phyloP scores from a whole-genome alignment of 2,888 invertebrate genomes.

The Clistopyga incitator region DNA sequence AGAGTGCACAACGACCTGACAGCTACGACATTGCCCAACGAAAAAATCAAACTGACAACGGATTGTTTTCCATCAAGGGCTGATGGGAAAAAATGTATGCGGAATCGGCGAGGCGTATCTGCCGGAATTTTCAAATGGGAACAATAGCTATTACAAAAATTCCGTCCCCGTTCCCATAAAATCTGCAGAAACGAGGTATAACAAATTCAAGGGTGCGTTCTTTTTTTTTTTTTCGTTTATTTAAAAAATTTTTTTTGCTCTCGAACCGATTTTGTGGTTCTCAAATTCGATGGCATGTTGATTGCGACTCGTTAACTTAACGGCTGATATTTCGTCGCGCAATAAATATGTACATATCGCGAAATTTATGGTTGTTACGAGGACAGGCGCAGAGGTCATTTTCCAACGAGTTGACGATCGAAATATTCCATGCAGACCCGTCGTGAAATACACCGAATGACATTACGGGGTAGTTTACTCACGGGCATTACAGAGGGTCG shows the following conservation, averaged over 20 bases:
- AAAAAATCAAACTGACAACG: background rate
- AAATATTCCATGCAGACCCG: conserved; percentile 29
- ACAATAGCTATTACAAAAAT: conserved; percentile 21
- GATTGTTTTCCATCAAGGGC: background rate
- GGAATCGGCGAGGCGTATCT: background rate
- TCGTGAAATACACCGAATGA: conserved; percentile 34
- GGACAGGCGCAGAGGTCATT: conserved; percentile 30
- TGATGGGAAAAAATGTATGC: background rate
- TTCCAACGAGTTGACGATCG: conserved; percentile 43
- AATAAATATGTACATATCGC: conserved; percentile 29
- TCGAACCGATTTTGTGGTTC: conserved; percentile 15
- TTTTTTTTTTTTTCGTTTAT: no score
- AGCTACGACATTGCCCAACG: background rate
- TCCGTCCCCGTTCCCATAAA: background rate
- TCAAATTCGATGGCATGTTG: conserved; percentile 43
- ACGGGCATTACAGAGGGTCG: conserved; percentile 2
- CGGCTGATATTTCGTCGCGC: conserved; percentile 16
- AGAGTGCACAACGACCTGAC: background rate
- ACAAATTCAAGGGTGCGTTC: background rate
- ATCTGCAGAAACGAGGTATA: background rate
- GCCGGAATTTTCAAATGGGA: background rate
- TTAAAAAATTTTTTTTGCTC: no score
- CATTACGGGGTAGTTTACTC: conserved; percentile 41
- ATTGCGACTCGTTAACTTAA: conserved; percentile 51
- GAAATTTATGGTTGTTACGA: conserved; percentile 30